Evolutionary conservation across 2,888 invertebrate species (phyloP).

Genomic region (Tachina lurida): DNA sequence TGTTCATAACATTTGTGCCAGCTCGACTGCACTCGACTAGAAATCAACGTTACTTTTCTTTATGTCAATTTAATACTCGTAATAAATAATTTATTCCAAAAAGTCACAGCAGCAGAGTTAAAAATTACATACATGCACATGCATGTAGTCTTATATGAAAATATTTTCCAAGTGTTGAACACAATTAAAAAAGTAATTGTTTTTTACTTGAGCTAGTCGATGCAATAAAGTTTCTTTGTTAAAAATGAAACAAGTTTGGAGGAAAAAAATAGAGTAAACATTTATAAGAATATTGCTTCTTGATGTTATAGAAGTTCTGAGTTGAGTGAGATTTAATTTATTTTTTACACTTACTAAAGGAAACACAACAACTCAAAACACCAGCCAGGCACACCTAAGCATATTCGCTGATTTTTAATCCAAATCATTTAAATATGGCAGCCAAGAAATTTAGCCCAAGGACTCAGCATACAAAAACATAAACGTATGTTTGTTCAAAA

Average conservation of each 20-base stretch:
- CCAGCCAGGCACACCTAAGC: neutral
- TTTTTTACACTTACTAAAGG: constrained; percentile 1
- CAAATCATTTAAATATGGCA: constrained; percentile 32
- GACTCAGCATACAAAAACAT: constrained; percentile 10
- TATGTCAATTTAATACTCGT: too few relatives aligned
- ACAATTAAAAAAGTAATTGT: neutral
- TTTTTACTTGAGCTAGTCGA: neutral
- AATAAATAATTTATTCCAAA: too few relatives aligned
- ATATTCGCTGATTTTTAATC: neutral
- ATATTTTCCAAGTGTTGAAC: too few relatives aligned
- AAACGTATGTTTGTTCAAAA: neutral
- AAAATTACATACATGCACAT: too few relatives aligned
- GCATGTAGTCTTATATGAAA: too few relatives aligned
- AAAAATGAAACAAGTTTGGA: neutral
- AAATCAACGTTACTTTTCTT: too few relatives aligned
- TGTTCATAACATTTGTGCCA: too few relatives aligned
- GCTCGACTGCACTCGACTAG: too few relatives aligned
- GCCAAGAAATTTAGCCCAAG: constrained; percentile 42
- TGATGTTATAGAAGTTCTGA: neutral
- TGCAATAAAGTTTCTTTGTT: neutral
- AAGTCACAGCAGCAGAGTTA: too few relatives aligned
- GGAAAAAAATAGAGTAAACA: neutral
- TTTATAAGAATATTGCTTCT: constrained; percentile 28
- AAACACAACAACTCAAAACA: neutral
- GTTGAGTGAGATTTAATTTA: constrained; percentile 30